Evolutionary conservation across 2,797 vertebrate genomes (phyloP), one percentile per base, ranked within the genome.

Genomic region (Rhinoraja longicauda): DNA sequence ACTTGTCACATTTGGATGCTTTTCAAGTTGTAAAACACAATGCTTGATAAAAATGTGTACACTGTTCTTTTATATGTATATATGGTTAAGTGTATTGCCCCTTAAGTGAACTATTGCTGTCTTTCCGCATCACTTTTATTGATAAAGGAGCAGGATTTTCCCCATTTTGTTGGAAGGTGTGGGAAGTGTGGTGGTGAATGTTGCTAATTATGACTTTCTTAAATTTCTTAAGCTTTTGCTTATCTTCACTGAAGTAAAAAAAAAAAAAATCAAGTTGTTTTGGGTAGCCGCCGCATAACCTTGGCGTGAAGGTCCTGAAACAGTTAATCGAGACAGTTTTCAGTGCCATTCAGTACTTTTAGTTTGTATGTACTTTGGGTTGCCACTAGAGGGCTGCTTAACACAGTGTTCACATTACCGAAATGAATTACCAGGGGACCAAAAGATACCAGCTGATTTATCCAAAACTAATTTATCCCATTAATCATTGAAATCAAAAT

Each of bases 311-410:
- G 45, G n/a, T 92, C 45, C 45, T 75, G 70, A 1, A 17, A 21
- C 24, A 36, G 1, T 62, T 64, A 59, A 62, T 62, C n/a, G 64
- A 17, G 84, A 17, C 67, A 32, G 2, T 91, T 91, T 29, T 57
- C 90, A 15, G 6, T 67, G 12, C 45, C 13, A 24, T n/a, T n/a
- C 45, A 53, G 10, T 75, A 4, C 13, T 75, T 73, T 92, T 45
- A 39, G 45, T 53, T 53, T 53, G 64, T 53, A 29, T 75, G 4
- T 15, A 26, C 45, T 45, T 36, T 45, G 39, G 24, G 8, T 57
- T 75, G 75, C 67, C 90, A 92, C 70, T 75, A 92, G 90, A 90
- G 39, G 90, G 70, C 90, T 75, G 9, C 70, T 53, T 92, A n/a
- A 57, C 36, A 7, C n/a, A 36, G 64, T 36, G 70, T 75, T 17